Base-by-base conservation (phyloP, 92 coral and sea anemone genomes). In the Zoanthus sansibaricus region DNA sequence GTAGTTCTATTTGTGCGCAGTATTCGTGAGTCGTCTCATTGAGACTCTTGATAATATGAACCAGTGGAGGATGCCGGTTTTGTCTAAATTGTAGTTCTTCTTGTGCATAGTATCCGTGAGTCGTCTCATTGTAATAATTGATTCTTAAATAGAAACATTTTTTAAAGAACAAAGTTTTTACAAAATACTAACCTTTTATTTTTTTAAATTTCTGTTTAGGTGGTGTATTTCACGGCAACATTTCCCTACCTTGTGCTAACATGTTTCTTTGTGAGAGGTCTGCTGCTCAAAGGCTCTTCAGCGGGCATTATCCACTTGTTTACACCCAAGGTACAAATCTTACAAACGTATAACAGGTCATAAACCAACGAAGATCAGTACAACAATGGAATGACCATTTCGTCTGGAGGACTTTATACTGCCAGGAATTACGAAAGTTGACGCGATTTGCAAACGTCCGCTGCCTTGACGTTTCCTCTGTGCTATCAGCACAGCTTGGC, bases 191-290 rank as follows among this genome's bases (percentile, higher is more conserved):
- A 80, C 6, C 1, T 13, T 18, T 30, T 7, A 62, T 66, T 6
- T 30, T 49, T 42, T n/a, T n/a, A n/a, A n/a, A n/a, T n/a, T 16
- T 88, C 7, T 5, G 62, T 76, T 47, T 72, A 96, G 98, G 98
- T 94, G 25, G 98, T 96, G 33, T 96, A 96, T 91, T 91, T 96
- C 83, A 96, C 98, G 15, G 98, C 98, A 9, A 96, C 98, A 31
- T 94, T 96, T 85, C 98, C 98, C 32, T 96, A 96, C 72, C 37
- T 96, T 31, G 98, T 96, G 17, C 95, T 96, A 59, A 55, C 82
- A 13, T 97, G 95, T 16, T 96, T 96, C 74, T 96, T 96, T 86
- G 92, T 96, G 72, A 89, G 98, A 73, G 98, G 98, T 20, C 87
- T 96, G 78, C 83, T 92, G 5, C 89, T 96, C 55, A 93, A 94